These are phyloP conservation scores for Burhinus bistriatus DNA, from an alignment of 2,113 vertebrate species.

Conservation along the genomic window DNA sequence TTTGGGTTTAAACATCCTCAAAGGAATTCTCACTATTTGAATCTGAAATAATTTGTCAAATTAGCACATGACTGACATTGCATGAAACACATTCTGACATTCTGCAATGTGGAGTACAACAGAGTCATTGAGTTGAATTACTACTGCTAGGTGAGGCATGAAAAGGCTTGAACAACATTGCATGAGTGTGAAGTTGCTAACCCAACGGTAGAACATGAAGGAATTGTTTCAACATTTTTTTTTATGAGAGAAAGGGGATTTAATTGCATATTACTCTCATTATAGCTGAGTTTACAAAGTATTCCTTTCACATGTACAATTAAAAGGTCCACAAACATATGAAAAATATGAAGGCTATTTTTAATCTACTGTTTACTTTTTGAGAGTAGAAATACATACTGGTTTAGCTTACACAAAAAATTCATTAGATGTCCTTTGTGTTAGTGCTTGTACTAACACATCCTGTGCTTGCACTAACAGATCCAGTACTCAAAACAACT, in stretches of 20 bases:
- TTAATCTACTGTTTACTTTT: background rate
- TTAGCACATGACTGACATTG: constrained; percentile 60
- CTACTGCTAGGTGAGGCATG: constrained; percentile 62
- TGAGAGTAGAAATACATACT: background rate
- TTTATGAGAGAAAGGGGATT: background rate
- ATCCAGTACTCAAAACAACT: background rate
- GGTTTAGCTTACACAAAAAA: background rate
- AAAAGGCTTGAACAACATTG: constrained; percentile 29
- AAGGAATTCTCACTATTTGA: constrained; percentile 57
- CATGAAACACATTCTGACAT: constrained; percentile 60
- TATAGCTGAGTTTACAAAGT: background rate
- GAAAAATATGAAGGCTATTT: background rate
- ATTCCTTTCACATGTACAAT: background rate
- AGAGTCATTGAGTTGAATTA: constrained; percentile 64
- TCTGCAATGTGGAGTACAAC: constrained; percentile 43
- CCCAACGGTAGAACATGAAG: background rate
- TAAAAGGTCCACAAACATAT: background rate
- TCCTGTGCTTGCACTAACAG: background rate
- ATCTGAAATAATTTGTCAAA: constrained; percentile 70
- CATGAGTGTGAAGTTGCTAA: constrained; percentile 17
- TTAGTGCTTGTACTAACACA: background rate
- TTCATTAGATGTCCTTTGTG: background rate
- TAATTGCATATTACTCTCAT: background rate
- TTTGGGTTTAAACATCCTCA: constrained; percentile 49
- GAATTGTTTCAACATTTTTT: background rate